Evolutionary conservation across 1,140 invertebrate genomes (phyloP), one percentile per base, ranked within the genome.

Genomic region (Steinernema feltiae): DNA sequence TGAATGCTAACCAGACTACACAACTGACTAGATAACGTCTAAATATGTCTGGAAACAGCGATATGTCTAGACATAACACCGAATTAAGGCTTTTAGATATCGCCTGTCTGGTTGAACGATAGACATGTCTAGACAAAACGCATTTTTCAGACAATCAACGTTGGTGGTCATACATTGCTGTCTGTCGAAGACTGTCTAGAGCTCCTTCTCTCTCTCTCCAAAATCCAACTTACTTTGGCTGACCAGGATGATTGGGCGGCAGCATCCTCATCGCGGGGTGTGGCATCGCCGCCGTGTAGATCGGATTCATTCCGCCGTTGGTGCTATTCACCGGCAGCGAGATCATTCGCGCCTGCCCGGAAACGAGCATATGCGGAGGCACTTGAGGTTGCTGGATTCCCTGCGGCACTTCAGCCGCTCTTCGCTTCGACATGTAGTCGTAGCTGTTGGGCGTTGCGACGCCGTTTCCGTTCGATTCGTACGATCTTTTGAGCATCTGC

Each of bases 401-500:
- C 35, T 74, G 73, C 31, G 73, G 73, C 27, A 69, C 46, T 32
- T 48, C 53, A 63, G 7, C 53, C 53, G 53, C 48, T 71, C 73
- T 35, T 32, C 73, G 46, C 48, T 74, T 74, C 7, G 73, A 46
- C 73, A 74, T 48, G 46, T 74, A 74, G 30, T 74, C 73, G 46
- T 74, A 74, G 30, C 29, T 41, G 69, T 74, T 74, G n/a, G 53
- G 53, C 53, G 53, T 63, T n/a, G n/a, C n/a, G n/a, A n/a, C n/a
- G 53, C 53, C 53, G 24, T 74, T 48, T 18, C 73, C 73, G 24
- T 27, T 71, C n/a, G 73, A 48, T 18, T 74, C 73, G 46, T 69
- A 74, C 27, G 73, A 69, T 69, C 73, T 53, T 69, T 74, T 74
- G 48, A 74, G 48, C 73, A 74, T 74, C 46, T 74, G 73, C 46